Evolutionary conservation across 2,797 vertebrate genomes (phyloP), one percentile per base, ranked within the genome.

Genomic region (Kryptolebias ocellatus): DNA sequence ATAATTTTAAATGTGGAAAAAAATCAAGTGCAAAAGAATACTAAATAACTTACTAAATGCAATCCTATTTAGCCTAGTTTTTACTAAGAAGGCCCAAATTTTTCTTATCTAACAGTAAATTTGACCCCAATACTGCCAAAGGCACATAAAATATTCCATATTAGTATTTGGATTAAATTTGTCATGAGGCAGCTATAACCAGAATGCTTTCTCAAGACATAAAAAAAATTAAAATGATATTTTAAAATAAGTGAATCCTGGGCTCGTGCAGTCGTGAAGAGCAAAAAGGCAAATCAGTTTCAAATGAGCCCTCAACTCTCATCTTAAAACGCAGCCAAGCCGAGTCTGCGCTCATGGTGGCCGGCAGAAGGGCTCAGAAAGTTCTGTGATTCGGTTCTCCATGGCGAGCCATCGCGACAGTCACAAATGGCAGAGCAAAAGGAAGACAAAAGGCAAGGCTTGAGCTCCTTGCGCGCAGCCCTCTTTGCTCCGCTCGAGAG

Each of bases 381-480:
- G 65, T 74, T 64, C 54, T 75, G 74, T 37, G 59, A 53, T 70
- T 71, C 39, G 49, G 47, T 76, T 87, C 83, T 89, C 70, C 77
- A 4, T 64, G 61, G 72, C 72, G 76, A 83, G 69, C 72, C 72
- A 49, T 28, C 15, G 76, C 79, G 75, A 84, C 72, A 81, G 64
- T 83, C 83, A 82, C 72, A 85, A 89, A 87, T 68, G 79, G 70
- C 53, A 83, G 74, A 72, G 70, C 20, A 79, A 82, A 82, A 68
- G 80, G 37, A 69, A 84, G 85, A 88, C 89, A 90, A 86, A 90
- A 90, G 89, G 86, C 84, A 87, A 42, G 84, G 60, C 70, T 81
- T 4, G 67, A 81, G 71, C 73, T 75, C 58, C 74, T 34, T 34
- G 66, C 60, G 80, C 76, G 27, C 76, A 80, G 74, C 86, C 75